Conservation (phyloP, 2,113 vertebrate species). For the Tor tambroides region DNA sequence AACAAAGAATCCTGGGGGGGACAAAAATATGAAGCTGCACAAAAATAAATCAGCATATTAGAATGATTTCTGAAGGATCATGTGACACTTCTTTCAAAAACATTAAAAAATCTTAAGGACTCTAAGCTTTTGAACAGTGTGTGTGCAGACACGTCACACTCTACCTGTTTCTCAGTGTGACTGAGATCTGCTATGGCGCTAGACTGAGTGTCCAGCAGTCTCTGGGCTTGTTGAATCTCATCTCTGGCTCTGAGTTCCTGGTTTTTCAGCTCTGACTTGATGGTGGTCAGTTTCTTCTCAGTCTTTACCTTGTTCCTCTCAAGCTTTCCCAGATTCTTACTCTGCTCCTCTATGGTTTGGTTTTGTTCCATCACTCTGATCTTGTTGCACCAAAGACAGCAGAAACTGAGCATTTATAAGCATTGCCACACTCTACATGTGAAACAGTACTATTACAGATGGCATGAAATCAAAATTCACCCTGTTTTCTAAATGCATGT, state of each 20-base stretch:
- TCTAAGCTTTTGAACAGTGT: not conserved
- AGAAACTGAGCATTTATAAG: conserved; percentile 41
- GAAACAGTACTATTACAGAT: not conserved
- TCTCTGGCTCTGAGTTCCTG: conserved; percentile 73
- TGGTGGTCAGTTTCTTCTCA: conserved; percentile 75
- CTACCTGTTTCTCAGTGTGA: conserved; percentile 84
- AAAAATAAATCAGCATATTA: too few species aligned
- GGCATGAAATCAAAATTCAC: too few species aligned
- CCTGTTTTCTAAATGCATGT: not conserved
- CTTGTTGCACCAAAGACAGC: conserved; percentile 74
- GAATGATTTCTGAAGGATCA: too few species aligned
- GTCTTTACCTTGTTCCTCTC: conserved; percentile 80
- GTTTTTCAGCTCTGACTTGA: conserved; percentile 79
- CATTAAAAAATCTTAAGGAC: too few species aligned
- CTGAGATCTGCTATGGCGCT: conserved; percentile 77
- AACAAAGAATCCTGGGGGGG: too few species aligned
- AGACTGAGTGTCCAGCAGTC: conserved; percentile 74
- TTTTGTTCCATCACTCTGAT: conserved; percentile 85
- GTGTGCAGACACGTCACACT: not conserved
- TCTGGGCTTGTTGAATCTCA: conserved; percentile 72
- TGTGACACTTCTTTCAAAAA: too few species aligned
- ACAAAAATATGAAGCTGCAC: too few species aligned
- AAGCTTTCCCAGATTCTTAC: conserved; percentile 77
- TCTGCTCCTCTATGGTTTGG: conserved; percentile 82
- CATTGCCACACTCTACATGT: not conserved